Evolutionary conservation across 2,113 vertebrate species (phyloP).

Genomic region (Tinamus guttatus): DNA sequence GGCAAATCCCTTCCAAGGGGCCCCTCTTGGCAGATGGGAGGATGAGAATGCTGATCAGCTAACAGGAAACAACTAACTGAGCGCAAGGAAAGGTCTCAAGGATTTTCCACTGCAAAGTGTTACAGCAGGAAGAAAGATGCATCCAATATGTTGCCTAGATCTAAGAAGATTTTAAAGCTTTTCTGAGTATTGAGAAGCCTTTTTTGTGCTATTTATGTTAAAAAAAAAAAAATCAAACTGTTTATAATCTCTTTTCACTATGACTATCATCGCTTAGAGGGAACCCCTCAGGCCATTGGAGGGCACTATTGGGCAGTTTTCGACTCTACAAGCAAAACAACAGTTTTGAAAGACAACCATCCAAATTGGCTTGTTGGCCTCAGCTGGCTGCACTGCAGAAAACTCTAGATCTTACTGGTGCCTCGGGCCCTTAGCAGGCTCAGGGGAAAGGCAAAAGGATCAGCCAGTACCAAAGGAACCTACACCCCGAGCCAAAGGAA

Average conservation of each 20-base stretch:
- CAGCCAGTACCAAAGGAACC: neutral
- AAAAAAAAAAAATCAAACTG: neutral
- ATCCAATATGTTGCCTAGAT: neutral
- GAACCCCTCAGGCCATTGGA: neutral
- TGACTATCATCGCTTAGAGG: rapidly evolving
- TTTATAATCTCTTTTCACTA: rapidly evolving
- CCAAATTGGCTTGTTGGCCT: neutral
- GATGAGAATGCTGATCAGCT: neutral
- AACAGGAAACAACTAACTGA: neutral
- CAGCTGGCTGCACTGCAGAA: neutral
- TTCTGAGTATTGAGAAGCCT: neutral
- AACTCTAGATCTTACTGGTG: neutral
- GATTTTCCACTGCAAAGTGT: neutral
- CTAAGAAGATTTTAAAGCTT: neutral
- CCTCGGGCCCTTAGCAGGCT: neutral
- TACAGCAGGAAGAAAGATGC: neutral
- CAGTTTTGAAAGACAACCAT: neutral
- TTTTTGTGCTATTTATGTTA: neutral
- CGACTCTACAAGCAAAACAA: neutral
- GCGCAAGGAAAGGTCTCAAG: neutral
- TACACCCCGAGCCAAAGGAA: neutral
- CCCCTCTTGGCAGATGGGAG: neutral
- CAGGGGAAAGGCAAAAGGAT: neutral
- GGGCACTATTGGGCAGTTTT: neutral
- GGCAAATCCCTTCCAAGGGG: slow-evolving; percentile 14